Evolutionary conservation across 2,113 vertebrate species (phyloP), one percentile per base, ranked within the genome.

Genomic region (Montifringilla adamsi): DNA sequence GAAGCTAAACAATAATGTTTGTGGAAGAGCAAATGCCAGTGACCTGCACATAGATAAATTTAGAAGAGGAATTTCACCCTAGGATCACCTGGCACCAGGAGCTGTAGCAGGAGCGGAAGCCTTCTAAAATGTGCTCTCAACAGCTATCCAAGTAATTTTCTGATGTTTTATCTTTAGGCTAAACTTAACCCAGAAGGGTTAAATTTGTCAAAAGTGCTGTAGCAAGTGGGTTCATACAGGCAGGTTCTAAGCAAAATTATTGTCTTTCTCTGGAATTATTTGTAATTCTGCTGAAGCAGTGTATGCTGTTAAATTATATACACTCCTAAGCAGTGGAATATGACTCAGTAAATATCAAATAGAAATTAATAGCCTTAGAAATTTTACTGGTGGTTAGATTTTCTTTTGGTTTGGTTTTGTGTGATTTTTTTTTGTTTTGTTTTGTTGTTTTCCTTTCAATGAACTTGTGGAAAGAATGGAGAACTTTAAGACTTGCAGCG

Each of bases 401-500:
- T 60, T 56, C 9, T 52, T 84, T 53, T 41, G 1, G 5, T 27
- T 30, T 30, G 6, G 4, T 24, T 64, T 21, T 8, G 8, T 10
- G 28, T n/a, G n/a, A n/a, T n/a, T n/a, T n/a, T n/a, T n/a, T n/a
- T n/a, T n/a, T n/a, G n/a, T n/a, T n/a, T n/a, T n/a, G n/a, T n/a
- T n/a, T n/a, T n/a, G n/a, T n/a, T n/a, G n/a, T 24, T 53, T 44
- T 49, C 8, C 2, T 53, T 77, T 31, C 24, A 88, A n/a, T 37
- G 13, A 69, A 66, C 14, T 64, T 86, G 26, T 24, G 46, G 39
- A 63, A 81, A 81, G 15, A 80, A 77, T 15, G 78, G 39, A 72
- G 73, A 27, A 33, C 11, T 63, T 47, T 46, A 53, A 62, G 35
- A 23, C 23, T 66, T 24, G 7, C 24, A 84, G 5, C 0, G 0